These are phyloP conservation scores for Sigmodon hispidus DNA, from an alignment of 2,113 vertebrate genomes.

Conservation along the genomic window DNA sequence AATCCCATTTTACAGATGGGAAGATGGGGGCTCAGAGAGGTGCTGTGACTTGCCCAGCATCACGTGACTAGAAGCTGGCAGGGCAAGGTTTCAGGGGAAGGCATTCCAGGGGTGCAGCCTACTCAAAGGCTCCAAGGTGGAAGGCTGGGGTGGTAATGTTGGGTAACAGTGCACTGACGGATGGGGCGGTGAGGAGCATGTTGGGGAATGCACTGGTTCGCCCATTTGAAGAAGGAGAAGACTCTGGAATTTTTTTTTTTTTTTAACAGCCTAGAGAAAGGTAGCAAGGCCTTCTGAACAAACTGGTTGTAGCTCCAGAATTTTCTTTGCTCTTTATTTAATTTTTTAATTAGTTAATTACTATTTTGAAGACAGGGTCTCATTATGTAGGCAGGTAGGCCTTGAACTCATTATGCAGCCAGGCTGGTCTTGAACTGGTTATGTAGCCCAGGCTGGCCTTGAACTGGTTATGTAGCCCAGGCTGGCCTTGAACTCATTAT, in stretches of 20 bases:
- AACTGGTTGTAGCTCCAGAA: not conserved
- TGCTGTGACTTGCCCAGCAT: not conserved
- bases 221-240: not conserved
- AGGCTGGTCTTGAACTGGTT: too few species aligned
- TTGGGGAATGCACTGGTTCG: not conserved
- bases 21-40: conserved; percentile 42
- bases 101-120: not conserved
- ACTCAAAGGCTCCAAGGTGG: not conserved
- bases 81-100: not conserved
- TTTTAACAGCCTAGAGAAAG: not conserved
- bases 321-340: not conserved
- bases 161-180: not conserved
- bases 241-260: not conserved
- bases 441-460: not conserved
- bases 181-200: not conserved
- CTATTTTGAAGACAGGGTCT: not conserved
- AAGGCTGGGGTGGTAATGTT: not conserved
- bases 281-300: not conserved
- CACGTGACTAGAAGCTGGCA: conserved; percentile 46
- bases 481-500: not conserved
- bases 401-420: not conserved
- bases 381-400: not conserved
- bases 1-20: conserved; percentile 22
- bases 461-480: too few species aligned
- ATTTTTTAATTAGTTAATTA: conserved; percentile 33